Conservation (phyloP, 1,140 invertebrate genomes). For the Lepidurus apus region DNA sequence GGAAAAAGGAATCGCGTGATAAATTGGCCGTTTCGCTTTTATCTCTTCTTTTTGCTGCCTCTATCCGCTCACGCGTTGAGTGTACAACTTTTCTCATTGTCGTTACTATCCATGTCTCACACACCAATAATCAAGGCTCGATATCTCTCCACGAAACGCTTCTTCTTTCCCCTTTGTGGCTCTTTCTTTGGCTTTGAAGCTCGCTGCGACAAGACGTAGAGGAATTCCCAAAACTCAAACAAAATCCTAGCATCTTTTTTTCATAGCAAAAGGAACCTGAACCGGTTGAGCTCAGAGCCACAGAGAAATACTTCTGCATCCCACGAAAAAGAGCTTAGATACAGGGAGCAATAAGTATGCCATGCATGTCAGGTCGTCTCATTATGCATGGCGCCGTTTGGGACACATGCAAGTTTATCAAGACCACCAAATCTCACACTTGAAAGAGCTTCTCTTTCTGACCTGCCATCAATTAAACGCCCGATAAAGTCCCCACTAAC, state of each 20-base stretch:
- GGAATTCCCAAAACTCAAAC: background rate
- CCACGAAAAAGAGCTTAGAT: background rate
- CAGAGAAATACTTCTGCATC: background rate
- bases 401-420: conserved; percentile 21
- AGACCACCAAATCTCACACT: conserved; percentile 19
- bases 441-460: background rate
- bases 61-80: background rate
- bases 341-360: conserved; percentile 8
- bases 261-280: background rate
- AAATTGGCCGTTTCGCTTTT: background rate
- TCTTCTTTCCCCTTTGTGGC: background rate
- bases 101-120: background rate
- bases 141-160: background rate
- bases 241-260: background rate
- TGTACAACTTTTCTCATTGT: background rate
- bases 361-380: conserved; percentile 7
- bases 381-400: conserved; percentile 21
- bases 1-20: background rate
- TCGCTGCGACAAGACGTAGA: background rate
- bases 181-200: background rate
- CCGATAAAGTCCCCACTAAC: background rate
- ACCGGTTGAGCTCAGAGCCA: background rate
- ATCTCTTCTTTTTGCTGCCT: background rate
- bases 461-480: conserved; percentile 10
- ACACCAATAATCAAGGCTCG: background rate